Percentiles rank a stretch among this genome's conserved stretches.
phyloP scores from a whole-genome alignment of 2,888 invertebrate species.

The Caenorhabditis sp. region DNA sequence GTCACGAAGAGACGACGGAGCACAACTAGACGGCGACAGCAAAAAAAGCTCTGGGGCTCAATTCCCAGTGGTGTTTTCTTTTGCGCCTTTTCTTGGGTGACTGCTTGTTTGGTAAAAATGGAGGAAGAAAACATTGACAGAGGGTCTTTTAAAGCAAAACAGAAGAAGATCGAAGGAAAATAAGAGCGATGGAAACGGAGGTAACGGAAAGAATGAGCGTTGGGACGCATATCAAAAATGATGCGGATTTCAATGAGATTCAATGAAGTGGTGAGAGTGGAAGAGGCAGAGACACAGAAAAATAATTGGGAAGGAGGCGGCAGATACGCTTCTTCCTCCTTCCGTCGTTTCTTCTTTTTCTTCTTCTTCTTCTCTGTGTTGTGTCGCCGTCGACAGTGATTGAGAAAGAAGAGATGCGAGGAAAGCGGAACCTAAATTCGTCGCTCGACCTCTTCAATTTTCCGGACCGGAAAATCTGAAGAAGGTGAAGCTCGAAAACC shows the following conservation, averaged over 20 bases:
- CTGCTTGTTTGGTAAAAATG: constrained; percentile 9
- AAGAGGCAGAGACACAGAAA: constrained; percentile 26
- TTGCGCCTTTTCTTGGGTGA: constrained; percentile 15
- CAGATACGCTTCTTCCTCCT: constrained; percentile 18
- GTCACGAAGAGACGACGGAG: background rate
- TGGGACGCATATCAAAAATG: background rate
- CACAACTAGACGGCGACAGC: background rate
- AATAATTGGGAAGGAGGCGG: constrained; percentile 43
- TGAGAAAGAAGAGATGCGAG: background rate
- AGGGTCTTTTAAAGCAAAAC: constrained; percentile 1
- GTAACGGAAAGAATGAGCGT: background rate
- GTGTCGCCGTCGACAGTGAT: background rate
- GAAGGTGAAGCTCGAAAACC: background rate
- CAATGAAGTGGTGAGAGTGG: background rate
- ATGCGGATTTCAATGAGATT: constrained; percentile 9
- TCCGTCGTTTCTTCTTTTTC: background rate
- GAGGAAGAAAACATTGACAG: constrained; percentile 3
- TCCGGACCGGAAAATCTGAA: background rate
- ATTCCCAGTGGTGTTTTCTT: constrained; percentile 35
- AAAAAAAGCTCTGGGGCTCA: constrained; percentile 10
- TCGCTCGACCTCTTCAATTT: background rate
- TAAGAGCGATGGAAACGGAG: constrained; percentile 3
- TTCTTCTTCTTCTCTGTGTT: constrained; percentile 14
- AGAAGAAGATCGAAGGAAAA: constrained; percentile 11
- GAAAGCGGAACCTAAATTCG: background rate